These are phyloP conservation scores for Athrips mouffetella DNA, from an alignment of 2,888 invertebrate genomes.

Conservation along the genomic window DNA sequence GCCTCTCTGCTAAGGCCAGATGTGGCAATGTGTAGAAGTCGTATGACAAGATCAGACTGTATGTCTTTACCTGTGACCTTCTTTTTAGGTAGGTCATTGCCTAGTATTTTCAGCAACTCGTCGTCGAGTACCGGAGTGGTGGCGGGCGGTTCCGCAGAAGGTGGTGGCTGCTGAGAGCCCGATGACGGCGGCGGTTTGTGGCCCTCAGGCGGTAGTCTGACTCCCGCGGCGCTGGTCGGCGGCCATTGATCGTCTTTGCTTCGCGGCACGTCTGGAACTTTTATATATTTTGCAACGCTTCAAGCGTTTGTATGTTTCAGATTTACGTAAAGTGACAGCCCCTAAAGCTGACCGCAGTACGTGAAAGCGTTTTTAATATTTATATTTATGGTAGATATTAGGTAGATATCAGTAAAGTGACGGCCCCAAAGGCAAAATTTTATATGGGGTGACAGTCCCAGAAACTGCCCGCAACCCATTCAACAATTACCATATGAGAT, in stretches of 20 bases:
- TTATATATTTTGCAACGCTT: neutral
- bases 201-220: neutral
- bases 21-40: neutral
- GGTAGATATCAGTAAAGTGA: too few relatives aligned
- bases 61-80: neutral
- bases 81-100: neutral
- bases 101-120: neutral
- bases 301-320: neutral
- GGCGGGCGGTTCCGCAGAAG: neutral
- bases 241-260: neutral
- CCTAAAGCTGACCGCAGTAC: neutral
- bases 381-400: neutral
- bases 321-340: slow-evolving; percentile 1
- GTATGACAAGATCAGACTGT: neutral
- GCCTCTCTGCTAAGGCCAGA: neutral
- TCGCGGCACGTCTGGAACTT: neutral
- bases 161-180: neutral
- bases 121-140: neutral
- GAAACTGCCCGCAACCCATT: too few relatives aligned
- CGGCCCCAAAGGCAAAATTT: too few relatives aligned
- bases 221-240: neutral
- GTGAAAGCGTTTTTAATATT: neutral
- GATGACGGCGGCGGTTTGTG: neutral
- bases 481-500: too few relatives aligned
- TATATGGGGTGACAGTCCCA: too few relatives aligned